Conservation (phyloP, 2,797 vertebrate genomes). For the Eulemur albifrons region DNA sequence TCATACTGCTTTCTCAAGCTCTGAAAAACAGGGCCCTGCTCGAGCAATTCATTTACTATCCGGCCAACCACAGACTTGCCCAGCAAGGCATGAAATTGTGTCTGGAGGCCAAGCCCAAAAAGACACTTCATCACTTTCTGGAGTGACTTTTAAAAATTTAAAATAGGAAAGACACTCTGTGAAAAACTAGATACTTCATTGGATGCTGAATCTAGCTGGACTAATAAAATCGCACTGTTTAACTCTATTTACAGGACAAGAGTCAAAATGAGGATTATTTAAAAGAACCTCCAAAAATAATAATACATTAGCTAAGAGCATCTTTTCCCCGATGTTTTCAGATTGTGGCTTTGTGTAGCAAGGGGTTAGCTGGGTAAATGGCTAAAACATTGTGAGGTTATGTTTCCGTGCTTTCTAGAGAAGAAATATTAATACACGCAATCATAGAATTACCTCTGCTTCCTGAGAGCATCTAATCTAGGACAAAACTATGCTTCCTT, state of each 20-base stretch:
- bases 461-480: neutral
- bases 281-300: conserved; percentile 32
- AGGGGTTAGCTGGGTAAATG: neutral
- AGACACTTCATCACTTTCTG: conserved; percentile 41
- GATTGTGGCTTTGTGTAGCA: neutral
- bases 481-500: neutral
- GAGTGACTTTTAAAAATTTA: conserved; percentile 21
- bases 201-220: neutral
- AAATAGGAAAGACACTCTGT: conserved; percentile 10
- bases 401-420: neutral
- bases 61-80: neutral
- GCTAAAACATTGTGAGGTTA: neutral
- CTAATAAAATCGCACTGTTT: conserved; percentile 18
- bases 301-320: neutral
- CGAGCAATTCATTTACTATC: conserved; percentile 9
- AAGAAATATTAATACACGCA: neutral
- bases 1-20: neutral
- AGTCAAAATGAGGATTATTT: neutral
- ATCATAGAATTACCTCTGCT: neutral
- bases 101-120: neutral
- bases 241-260: conserved; percentile 22
- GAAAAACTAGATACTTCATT: neutral
- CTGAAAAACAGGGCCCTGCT: neutral
- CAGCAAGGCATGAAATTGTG: conserved; percentile 53
- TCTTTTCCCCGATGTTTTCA: neutral